These are phyloP conservation scores for Drosophila prolongata DNA, from an alignment of 2,888 invertebrate genomes.

Conservation along the genomic window DNA sequence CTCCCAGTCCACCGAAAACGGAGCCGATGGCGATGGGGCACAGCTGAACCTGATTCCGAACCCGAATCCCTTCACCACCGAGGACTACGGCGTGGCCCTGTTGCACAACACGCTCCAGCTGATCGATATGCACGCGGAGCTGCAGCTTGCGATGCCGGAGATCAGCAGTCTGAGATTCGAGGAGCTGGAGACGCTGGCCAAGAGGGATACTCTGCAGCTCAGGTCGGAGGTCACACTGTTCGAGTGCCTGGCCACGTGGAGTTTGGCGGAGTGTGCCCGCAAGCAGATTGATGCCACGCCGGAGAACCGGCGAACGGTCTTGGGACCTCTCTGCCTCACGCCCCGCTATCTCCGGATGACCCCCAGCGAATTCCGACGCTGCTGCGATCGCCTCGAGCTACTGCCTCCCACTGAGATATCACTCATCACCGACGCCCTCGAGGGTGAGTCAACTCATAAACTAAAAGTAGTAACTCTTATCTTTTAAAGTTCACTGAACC, in stretches of 20 bases:
- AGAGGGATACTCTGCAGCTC: constrained; percentile 83
- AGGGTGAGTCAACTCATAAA: constrained; percentile 59
- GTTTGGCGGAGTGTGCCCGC: constrained; percentile 82
- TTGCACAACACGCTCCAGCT: constrained; percentile 83
- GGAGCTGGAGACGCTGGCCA: constrained; percentile 84
- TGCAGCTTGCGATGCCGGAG: constrained; percentile 79
- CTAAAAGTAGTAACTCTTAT: neutral
- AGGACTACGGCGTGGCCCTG: constrained; percentile 83
- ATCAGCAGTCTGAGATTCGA: constrained; percentile 83
- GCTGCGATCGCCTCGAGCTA: constrained; percentile 83
- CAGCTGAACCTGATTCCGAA: constrained; percentile 68
- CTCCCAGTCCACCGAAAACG: constrained; percentile 52
- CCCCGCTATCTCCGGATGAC: constrained; percentile 83
- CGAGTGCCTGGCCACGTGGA: constrained; percentile 84
- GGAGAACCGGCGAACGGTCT: constrained; percentile 83
- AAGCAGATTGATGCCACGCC: constrained; percentile 81
- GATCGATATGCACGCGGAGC: constrained; percentile 84
- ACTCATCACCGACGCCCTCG: constrained; percentile 81
- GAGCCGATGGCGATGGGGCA: constrained; percentile 47
- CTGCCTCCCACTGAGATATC: constrained; percentile 82
- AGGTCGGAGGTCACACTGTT: constrained; percentile 83
- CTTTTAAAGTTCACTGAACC: neutral
- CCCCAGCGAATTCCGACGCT: constrained; percentile 79
- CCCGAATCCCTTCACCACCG: constrained; percentile 83
- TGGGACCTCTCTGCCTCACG: constrained; percentile 83